Base-by-base conservation (phyloP, 2,113 vertebrate genomes). In the Marmota flaviventris region DNA sequence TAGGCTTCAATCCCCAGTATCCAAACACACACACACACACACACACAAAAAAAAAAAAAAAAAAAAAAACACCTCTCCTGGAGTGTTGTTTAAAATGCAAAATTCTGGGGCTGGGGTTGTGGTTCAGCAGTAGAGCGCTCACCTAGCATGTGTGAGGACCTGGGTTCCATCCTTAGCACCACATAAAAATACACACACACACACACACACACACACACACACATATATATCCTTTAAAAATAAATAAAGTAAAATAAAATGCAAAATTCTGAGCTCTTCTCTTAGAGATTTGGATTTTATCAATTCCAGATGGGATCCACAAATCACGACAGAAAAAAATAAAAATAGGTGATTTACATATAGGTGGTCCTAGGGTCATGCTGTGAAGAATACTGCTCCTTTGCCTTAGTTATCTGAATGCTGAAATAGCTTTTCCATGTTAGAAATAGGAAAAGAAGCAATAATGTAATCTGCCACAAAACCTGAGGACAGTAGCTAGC, bases 11-110 rank as follows among this genome's bases (percentile, higher is more conserved):
- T 63, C 25, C 24, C 24, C 61, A 63, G 61, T 25, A 25, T 27
- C 9, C 25, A 63, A 61, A 63, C 48, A 2, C 10, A 13, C 12
- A 13, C 2, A 2, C 48, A 12, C 45, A 45, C 45, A 45, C 45
- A 45, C 7, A 61, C 8, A 61, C 2, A 25, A 61, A 25, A 61
- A 9, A 61, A 61, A 9, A 25, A 61, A 8, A 61, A 61, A 8
- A 25, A 51, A 53, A 53, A 0, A 53, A 53, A 53, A 16, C 17
- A 53, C 13, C 51, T 53, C 8, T 58, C n/a, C 65, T 32, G 14
- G 17, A 11, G 45, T 53, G 12, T 63, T n/a, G 29, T 42, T 94
- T 83, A 93, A 95, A 94, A 86, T 73, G 24, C 63, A 90, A 77
- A 45, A 56, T 65, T 9, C 45, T 73, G 14, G 45, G 45, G 45